Evolutionary conservation across 2,888 invertebrate species (phyloP).

Genomic region (Tipula vernalis): DNA sequence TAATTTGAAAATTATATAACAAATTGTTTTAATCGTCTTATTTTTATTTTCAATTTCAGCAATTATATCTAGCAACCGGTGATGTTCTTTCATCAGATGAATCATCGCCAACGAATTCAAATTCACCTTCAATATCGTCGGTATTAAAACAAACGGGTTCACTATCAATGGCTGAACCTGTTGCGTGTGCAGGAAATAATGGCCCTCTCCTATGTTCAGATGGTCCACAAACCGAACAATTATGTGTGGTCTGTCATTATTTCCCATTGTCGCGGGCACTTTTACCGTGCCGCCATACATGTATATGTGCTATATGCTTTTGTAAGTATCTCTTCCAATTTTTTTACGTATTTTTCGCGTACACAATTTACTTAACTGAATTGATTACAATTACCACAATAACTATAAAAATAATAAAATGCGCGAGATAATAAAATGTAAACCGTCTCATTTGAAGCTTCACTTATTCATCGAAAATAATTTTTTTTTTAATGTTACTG

Average conservation of each 20-base stretch:
- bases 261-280: conserved; percentile 65
- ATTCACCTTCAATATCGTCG: conserved; percentile 23
- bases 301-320: conserved; percentile 70
- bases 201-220: conserved; percentile 20
- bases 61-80: conserved; percentile 63
- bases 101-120: conserved; percentile 38
- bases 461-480: not conserved
- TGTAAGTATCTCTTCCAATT: conserved; percentile 32
- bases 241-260: conserved; percentile 74
- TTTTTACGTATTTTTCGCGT: not conserved
- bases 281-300: conserved; percentile 76
- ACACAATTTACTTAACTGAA: not conserved
- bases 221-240: conserved; percentile 43
- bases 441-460: not conserved
- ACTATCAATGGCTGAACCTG: conserved; percentile 42
- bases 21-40: not conserved
- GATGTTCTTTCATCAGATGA: conserved; percentile 44
- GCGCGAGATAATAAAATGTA: not conserved
- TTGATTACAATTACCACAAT: not conserved
- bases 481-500: not conserved
- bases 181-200: conserved; percentile 32
- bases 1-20: not conserved
- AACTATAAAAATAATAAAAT: not conserved
- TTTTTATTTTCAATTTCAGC: conserved; percentile 37
- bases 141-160: conserved; percentile 21